Evolutionary conservation across 2,113 vertebrate species (phyloP), one percentile per base, ranked within the genome.

Genomic region (Calonectris borealis): DNA sequence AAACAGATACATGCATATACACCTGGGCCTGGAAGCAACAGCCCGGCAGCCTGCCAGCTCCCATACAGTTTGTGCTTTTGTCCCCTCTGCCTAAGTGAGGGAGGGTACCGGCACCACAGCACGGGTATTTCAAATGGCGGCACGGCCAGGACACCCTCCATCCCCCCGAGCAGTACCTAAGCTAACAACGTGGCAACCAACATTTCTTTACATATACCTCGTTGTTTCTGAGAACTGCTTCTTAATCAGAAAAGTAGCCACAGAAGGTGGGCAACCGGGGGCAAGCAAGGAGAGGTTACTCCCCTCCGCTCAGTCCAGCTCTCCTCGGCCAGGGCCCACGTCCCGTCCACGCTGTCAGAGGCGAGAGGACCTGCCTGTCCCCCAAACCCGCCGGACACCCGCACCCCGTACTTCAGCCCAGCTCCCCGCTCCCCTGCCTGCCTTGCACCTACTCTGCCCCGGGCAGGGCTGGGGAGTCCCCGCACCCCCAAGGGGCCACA

Each of bases 191-290:
- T 1, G 34, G 32, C 46, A 31, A 11, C 6, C 51, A 3, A 7
- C 40, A 2, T 13, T 21, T 27, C 73, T 17, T 40, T 3, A 1
- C 4, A 0, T 0, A 2, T 4, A 29, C 42, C 38, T 54, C 1
- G 26, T 0, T 11, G 24, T 0, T 19, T 49, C 40, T 6, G 29
- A 40, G 42, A 34, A 16, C 26, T 5, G 54, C n/a, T 49, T 29
- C 49, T n/a, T 25, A 21, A 32, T 2, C n/a, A 7, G 15, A 26
- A 13, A 51, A 22, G 19, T 0, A 9, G 52, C 10, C 18, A 16
- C 25, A 14, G 49, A 26, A 38, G 65, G 26, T 13, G 11, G 46
- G 22, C 32, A 22, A 6, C 46, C 2, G 19, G 7, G 29, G 24
- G 15, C 24, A 7, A 77, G 49, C 14, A 19, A 6, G 10, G 12